Evolutionary conservation across 1,140 invertebrate species (phyloP).

Genomic region (Brachionus sp.): DNA sequence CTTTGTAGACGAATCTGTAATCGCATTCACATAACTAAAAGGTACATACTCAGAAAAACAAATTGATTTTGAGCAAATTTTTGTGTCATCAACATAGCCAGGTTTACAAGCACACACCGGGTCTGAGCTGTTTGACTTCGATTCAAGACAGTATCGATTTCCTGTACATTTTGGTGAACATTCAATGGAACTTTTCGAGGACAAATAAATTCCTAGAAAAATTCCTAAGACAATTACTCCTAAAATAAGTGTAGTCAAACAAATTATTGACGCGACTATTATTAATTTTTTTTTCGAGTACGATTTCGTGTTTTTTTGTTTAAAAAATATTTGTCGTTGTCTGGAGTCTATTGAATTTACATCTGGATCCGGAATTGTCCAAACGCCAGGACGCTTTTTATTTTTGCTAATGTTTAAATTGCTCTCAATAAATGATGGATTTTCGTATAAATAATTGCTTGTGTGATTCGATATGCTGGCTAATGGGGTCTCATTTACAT

Average conservation of each 20-base stretch:
- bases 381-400: neutral
- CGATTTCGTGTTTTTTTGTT: neutral
- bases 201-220: neutral
- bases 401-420: neutral
- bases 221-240: neutral
- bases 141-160: neutral
- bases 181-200: neutral
- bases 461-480: neutral
- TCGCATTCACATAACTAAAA: neutral
- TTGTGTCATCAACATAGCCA: neutral
- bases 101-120: neutral
- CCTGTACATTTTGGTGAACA: neutral
- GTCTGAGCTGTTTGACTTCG: neutral
- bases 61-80: neutral
- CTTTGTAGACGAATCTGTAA: neutral
- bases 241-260: neutral
- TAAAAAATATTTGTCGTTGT: neutral
- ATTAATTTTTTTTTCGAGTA: neutral
- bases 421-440: neutral
- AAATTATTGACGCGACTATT: neutral
- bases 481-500: neutral
- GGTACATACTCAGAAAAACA: neutral
- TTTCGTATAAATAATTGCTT: neutral
- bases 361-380: neutral
- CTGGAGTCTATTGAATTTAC: constrained; percentile 7